These are phyloP conservation scores for Tetragonisca angustula DNA, from an alignment of 2,888 invertebrate species.

Conservation along the genomic window DNA sequence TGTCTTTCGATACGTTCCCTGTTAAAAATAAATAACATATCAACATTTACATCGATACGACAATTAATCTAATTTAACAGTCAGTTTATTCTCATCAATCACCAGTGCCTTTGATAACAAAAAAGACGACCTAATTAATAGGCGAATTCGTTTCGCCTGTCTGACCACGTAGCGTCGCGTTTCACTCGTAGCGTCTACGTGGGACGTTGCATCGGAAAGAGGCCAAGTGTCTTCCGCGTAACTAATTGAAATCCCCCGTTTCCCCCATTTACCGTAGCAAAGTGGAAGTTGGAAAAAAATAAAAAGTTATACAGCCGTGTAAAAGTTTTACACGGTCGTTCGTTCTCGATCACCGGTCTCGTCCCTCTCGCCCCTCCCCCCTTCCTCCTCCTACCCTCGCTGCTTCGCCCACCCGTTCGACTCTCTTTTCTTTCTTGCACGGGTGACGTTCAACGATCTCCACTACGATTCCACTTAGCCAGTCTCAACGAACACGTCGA, in stretches of 20 bases:
- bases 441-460: neutral
- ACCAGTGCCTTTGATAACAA: neutral
- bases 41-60: neutral
- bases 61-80: neutral
- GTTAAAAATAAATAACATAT: neutral
- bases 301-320: slow-evolving; percentile 23
- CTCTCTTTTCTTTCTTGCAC: too few species aligned
- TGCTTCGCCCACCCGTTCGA: neutral
- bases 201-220: neutral
- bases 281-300: slow-evolving; percentile 27
- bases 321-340: slow-evolving; percentile 48
- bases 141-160: neutral
- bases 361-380: neutral
- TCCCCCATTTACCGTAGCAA: neutral
- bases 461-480: slow-evolving; percentile 25
- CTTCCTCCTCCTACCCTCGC: neutral
- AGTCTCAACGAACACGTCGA: slow-evolving; percentile 41
- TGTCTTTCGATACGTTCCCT: too few species aligned
- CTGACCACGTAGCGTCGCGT: neutral
- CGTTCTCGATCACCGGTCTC: slow-evolving; percentile 38
- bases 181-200: neutral
- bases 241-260: slow-evolving; percentile 37
- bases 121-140: neutral
- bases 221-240: slow-evolving; percentile 5
- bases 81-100: neutral